Evolutionary conservation across 2,888 invertebrate species (phyloP), one percentile per base, ranked within the genome.

Genomic region (Epinotia brunnichana): DNA sequence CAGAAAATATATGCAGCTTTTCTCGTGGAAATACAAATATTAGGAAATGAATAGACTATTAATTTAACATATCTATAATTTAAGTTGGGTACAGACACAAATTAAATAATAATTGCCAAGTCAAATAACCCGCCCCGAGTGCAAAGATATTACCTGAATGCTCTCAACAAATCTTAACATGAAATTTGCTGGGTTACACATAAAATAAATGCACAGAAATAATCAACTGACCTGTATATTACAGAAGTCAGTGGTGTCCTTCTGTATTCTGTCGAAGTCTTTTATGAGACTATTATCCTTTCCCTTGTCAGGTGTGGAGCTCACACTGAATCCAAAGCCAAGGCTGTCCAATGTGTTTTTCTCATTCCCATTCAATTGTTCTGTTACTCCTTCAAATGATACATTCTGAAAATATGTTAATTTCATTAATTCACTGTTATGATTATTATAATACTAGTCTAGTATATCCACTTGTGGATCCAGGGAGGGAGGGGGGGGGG

Each of bases 201-300:
- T 48, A n/a, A 5, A 5, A 53, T 19, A 53, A 53, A n/a, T 44
- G n/a, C 10, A 54, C 15, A 41, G 10, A 11, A 19, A 63, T 2
- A 51, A 54, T 35, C n/a, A 67, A 78, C 80, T 74, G 74, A 90
- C 92, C 90, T 93, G 91, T 84, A 91, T 90, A 81, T 93, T 88
- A 83, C 91, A 93, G 84, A 92, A 94, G 83, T 91, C 93, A 81
- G 90, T 94, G 39, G 94, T 93, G 78, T 94, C 94, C 82, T 95
- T 95, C 77, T 95, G 95, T 85, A 95, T 95, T 79, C 95, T 94
- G 81, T 95, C 94, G 83, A 95, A 94, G 83, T 94, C 94, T 76
- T 94, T 94, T 82, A 92, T 89, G 74, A 92, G 82, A 76, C 84
- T 84, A 75, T 82, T 86, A 76, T 92, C 90, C 80, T 92, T 91